Conservation (phyloP, 1,140 invertebrate genomes). For the Hypsibius dujardini region DNA sequence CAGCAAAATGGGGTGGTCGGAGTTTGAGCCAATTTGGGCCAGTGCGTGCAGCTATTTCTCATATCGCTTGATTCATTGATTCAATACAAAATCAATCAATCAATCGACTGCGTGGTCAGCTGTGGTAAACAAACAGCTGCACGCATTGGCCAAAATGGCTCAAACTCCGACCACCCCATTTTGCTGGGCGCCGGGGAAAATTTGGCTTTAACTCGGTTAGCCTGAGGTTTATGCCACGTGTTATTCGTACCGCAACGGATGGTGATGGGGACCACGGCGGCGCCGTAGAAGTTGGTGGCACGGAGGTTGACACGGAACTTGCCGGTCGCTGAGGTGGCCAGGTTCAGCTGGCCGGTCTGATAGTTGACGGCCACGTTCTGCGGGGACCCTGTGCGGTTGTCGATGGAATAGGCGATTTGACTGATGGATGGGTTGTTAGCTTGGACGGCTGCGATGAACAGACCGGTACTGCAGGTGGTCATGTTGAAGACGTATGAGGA, state of each 20-base stretch:
- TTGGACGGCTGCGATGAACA: neutral
- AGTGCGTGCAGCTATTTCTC: no score
- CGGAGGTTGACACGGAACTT: neutral
- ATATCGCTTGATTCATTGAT: no score
- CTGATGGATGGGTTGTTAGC: constrained; percentile 4
- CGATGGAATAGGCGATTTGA: neutral
- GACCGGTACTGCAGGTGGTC: neutral
- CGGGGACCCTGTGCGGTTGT: neutral
- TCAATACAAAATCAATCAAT: no score
- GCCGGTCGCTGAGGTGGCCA: neutral
- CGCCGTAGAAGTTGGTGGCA: constrained; percentile 4
- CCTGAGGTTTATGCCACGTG: no score
- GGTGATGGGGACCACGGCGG: neutral
- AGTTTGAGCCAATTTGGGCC: no score
- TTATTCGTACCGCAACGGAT: neutral
- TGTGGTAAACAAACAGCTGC: no score
- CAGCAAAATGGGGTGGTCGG: no score
- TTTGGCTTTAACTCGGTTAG: no score
- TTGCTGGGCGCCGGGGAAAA: no score
- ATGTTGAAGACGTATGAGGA: neutral
- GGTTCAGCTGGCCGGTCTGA: neutral
- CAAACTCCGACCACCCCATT: no score
- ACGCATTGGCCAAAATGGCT: no score
- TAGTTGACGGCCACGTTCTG: neutral
- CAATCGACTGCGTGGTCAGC: no score